A percentile compares a stretch with the other conserved stretches of the same genome.
These are phyloP conservation scores for Trematomus loennbergii DNA, from an alignment of 2,113 vertebrate species.

Conservation along the genomic window DNA sequence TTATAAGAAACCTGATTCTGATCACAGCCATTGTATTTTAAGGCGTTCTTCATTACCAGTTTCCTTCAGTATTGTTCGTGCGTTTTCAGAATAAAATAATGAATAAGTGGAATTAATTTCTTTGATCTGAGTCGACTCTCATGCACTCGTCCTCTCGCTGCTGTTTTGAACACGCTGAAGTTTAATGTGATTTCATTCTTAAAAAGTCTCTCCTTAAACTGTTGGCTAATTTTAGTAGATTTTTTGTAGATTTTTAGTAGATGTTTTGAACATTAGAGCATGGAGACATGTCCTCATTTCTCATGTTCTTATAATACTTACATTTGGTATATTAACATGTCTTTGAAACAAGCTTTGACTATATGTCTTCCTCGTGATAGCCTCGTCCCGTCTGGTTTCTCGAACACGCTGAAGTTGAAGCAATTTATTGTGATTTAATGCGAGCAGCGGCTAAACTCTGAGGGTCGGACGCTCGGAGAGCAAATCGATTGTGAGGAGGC, in stretches of 20 bases:
- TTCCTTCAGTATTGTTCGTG: conserved; percentile 27
- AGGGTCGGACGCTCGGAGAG: conserved; percentile 57
- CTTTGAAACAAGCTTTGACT: too few species aligned
- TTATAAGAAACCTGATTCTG: too few species aligned
- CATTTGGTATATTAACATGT: too few species aligned
- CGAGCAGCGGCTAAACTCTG: conserved; percentile 41
- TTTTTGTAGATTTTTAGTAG: too few species aligned
- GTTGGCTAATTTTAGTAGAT: too few species aligned
- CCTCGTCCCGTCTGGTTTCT: conserved; percentile 59
- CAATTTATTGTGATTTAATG: conserved; percentile 78
- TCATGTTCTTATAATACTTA: too few species aligned
- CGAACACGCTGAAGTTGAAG: conserved; percentile 53
- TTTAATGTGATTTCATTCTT: conserved; percentile 73
- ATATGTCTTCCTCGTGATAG: conserved; percentile 33
- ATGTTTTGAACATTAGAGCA: too few species aligned
- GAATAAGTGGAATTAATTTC: conserved; percentile 22
- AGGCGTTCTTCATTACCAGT: too few species aligned
- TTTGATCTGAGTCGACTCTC: conserved; percentile 27
- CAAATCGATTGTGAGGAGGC: conserved; percentile 82
- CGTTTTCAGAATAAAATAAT: conserved; percentile 52
- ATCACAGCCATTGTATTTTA: too few species aligned
- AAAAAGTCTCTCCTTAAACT: too few species aligned
- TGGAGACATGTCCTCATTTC: too few species aligned
- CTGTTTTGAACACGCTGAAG: conserved; percentile 34
- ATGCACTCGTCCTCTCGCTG: too few species aligned